phyloP scores from a whole-genome alignment of 1,140 invertebrate genomes.

The Ectropis grisescens region DNA sequence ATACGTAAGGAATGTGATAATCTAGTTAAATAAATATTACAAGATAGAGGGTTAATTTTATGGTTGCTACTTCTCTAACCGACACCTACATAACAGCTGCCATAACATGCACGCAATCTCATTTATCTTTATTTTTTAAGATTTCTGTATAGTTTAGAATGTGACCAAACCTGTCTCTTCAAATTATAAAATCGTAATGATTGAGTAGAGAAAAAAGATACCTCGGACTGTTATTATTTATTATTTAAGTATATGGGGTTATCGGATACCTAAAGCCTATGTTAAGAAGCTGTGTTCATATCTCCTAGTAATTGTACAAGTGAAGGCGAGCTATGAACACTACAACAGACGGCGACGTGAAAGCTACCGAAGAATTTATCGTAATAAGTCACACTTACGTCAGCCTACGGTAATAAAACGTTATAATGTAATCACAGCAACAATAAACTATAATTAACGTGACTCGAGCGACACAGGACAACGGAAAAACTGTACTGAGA shows the following conservation, averaged over 20 bases:
- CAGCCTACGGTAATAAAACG: constrained; percentile 35
- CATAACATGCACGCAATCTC: constrained; percentile 36
- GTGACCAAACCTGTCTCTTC: constrained; percentile 31
- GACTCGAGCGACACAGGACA: constrained; percentile 44
- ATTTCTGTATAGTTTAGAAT: not conserved
- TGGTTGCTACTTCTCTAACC: constrained; percentile 30
- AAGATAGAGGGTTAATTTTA: constrained; percentile 23
- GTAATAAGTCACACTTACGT: constrained; percentile 59
- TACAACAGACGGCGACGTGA: constrained; percentile 14
- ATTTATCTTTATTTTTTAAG: constrained; percentile 4
- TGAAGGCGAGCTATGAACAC: too few relatives aligned
- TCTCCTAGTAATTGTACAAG: too few relatives aligned
- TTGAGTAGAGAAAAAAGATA: too few relatives aligned
- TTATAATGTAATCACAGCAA: constrained; percentile 67
- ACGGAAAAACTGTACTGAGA: constrained; percentile 52
- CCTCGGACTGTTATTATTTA: too few relatives aligned
- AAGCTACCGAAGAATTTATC: constrained; percentile 37
- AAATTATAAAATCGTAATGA: too few relatives aligned
- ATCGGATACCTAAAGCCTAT: too few relatives aligned
- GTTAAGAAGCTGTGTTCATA: too few relatives aligned
- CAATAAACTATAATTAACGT: constrained; percentile 60
- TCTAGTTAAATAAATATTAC: constrained; percentile 22
- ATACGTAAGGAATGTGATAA: constrained; percentile 14
- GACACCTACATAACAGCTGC: constrained; percentile 50
- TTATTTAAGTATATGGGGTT: too few relatives aligned